Evolutionary conservation across 2,113 vertebrate genomes (phyloP), one percentile per base, ranked within the genome.

Genomic region (Serinus canaria): DNA sequence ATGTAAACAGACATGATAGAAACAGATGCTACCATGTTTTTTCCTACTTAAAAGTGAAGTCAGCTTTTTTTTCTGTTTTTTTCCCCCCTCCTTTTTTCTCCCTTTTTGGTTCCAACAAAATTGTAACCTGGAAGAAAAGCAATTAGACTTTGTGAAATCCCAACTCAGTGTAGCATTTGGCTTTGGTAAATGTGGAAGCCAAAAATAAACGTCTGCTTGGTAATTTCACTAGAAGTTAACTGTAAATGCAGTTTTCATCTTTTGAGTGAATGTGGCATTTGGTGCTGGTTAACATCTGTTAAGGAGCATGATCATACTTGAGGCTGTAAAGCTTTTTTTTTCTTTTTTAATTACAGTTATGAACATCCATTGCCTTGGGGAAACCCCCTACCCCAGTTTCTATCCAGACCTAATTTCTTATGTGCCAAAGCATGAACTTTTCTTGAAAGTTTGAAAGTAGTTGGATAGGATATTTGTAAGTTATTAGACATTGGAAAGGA

Each of bases 181-280:
- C 92, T 94, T 94, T 87, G 41, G 77, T 96, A 88, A 94, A 96
- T 28, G 35, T 76, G 67, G 66, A 93, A 94, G 93, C 90, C 83
- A 94, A 94, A 97, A 97, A 95, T 94, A 96, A 97, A 92, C 83
- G 95, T 85, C 89, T 94, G 91, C 92, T 97, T 94, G 91, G 94
- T 94, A 94, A 60, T 66, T 83, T 60, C 33, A 53, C 50, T 56
- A 93, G 58, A 83, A 91, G 58, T 93, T 89, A 89, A 90, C 78
- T 83, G 78, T 94, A 94, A 95, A 81, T 74, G 55, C 35, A 77
- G 60, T 94, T 96, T 96, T 94, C 78, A 46, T 92, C 86, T 53
- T 87, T 92, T 94, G 52, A 81, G 72, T 67, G 53, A 77, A 88
- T 73, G 82, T 89, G 63, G 67, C 81, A 66, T 82, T 95, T 83